These are phyloP conservation scores for Leguminivora glycinivorella DNA, from an alignment of 1,140 invertebrate species.

Conservation along the genomic window DNA sequence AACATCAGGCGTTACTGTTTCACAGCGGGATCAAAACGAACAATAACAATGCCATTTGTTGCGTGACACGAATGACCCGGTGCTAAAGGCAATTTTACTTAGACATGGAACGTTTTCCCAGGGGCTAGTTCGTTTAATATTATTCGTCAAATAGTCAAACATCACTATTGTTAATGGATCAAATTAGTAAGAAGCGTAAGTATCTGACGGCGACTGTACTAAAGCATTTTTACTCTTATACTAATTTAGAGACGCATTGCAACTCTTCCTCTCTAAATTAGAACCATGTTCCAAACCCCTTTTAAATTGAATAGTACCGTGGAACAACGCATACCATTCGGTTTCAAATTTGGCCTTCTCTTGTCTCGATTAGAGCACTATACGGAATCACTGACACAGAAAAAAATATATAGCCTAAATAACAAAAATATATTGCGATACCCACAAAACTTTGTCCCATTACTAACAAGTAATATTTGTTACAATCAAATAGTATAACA, in stretches of 20 bases:
- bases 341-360: too few relatives aligned
- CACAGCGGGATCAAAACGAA: not conserved
- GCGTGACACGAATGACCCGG: not conserved
- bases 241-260: too few relatives aligned
- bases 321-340: too few relatives aligned
- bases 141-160: too few relatives aligned
- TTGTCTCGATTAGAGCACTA: too few relatives aligned
- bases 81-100: not conserved
- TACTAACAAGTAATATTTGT: not conserved
- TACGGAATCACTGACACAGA: too few relatives aligned
- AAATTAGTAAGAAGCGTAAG: too few relatives aligned
- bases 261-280: too few relatives aligned
- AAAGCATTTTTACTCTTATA: too few relatives aligned
- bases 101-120: not conserved
- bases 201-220: too few relatives aligned
- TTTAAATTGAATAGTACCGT: not conserved
- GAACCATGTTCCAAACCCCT: too few relatives aligned
- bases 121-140: not conserved
- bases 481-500: not conserved
- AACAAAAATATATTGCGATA: not conserved
- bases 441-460: constrained; percentile 3
- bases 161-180: too few relatives aligned
- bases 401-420: not conserved
- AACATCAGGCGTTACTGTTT: not conserved
- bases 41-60: constrained; percentile 1